Evolutionary conservation across 2,797 vertebrate genomes (phyloP).

Genomic region (Ptychadena robeensis): DNA sequence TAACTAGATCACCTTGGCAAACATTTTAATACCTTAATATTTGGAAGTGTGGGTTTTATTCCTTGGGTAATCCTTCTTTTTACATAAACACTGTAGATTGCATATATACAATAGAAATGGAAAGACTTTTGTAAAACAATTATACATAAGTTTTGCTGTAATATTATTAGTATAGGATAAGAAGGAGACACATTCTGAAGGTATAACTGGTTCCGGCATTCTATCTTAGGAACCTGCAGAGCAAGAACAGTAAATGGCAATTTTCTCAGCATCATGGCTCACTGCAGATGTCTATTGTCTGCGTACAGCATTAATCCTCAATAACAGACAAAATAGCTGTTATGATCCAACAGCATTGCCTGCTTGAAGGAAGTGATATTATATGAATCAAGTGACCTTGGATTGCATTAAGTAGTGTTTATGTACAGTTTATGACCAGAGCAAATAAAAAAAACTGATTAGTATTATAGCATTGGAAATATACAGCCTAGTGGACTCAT

Average conservation of each 20-base stretch:
- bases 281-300: conserved; percentile 44
- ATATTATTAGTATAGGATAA: background rate
- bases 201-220: background rate
- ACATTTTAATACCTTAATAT: conserved; percentile 10
- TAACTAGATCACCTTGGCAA: conserved; percentile 32
- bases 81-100: background rate
- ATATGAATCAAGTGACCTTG: conserved; percentile 32
- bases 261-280: conserved; percentile 44
- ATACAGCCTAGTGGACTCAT: background rate
- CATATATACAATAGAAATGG: background rate
- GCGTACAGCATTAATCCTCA: conserved; percentile 41
- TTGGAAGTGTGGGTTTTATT: background rate
- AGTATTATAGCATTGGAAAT: background rate
- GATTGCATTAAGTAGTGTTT: conserved; percentile 30
- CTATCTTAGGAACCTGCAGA: conserved; percentile 33
- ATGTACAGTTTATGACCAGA: conserved; percentile 21
- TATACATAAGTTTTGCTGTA: conserved; percentile 1
- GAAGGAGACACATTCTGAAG: conserved; percentile 8
- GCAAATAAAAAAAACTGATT: conserved; percentile 7
- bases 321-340: conserved; percentile 32
- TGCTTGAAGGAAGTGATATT: conserved; percentile 31
- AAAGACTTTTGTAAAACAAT: conserved; percentile 9
- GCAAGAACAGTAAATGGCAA: conserved; percentile 41
- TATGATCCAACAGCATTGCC: conserved; percentile 36
- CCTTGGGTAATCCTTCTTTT: background rate